Evolutionary conservation across 2,113 vertebrate genomes (phyloP).

Genomic region (Leiothrix lutea): DNA sequence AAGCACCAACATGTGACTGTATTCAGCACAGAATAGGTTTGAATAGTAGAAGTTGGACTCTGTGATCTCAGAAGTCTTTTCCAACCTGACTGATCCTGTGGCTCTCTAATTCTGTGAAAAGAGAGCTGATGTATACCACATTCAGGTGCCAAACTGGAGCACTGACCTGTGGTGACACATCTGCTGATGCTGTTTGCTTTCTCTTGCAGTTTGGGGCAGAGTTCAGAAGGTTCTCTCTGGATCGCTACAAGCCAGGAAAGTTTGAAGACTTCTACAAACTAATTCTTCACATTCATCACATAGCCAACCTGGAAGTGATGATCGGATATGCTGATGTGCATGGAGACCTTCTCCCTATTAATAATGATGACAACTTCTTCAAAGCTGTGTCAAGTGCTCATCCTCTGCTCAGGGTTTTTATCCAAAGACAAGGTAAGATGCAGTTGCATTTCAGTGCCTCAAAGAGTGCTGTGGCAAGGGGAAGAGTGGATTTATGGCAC

Average conservation of each 20-base stretch:
- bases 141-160: background rate
- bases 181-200: background rate
- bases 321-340: constrained; percentile 95
- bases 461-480: background rate
- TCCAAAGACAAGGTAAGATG: constrained; percentile 92
- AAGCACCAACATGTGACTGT: background rate
- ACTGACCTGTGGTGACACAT: background rate
- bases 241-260: constrained; percentile 91
- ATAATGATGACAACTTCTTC: constrained; percentile 98
- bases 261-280: constrained; percentile 98
- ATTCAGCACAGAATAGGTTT: background rate
- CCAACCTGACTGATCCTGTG: background rate
- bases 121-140: background rate
- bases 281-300: constrained; percentile 91
- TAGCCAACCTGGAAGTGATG: constrained; percentile 91
- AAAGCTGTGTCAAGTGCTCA: constrained; percentile 94
- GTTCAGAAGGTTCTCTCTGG: constrained; percentile 94
- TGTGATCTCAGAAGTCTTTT: background rate
- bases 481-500: background rate
- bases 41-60: background rate
- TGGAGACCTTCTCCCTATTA: constrained; percentile 97
- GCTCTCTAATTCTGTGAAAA: background rate
- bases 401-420: constrained; percentile 93
- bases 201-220: constrained; percentile 91
- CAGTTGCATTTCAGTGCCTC: background rate